These are phyloP conservation scores for Melanostoma mellinum DNA, from an alignment of 2,888 invertebrate genomes.

Conservation along the genomic window DNA sequence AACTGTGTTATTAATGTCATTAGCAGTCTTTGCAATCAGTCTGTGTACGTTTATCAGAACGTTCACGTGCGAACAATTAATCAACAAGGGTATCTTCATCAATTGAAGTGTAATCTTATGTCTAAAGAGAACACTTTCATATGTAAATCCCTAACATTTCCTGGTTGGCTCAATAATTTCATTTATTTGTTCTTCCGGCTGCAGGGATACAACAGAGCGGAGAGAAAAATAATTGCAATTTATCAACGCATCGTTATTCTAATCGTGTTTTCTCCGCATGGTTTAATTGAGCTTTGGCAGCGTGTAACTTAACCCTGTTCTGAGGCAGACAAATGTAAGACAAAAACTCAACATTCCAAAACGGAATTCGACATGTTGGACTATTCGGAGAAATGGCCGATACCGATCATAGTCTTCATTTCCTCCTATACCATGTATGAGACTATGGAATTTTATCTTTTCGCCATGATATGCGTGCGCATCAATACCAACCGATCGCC, in stretches of 20 bases:
- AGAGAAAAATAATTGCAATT: slow-evolving; percentile 14
- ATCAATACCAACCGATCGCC: slow-evolving; percentile 1
- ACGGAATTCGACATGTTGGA: no score
- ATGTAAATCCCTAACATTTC: not conserved
- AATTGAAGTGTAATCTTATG: not conserved
- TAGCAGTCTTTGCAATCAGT: no score
- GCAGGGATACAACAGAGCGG: not conserved
- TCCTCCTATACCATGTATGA: slow-evolving; percentile 5
- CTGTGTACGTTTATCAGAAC: no score
- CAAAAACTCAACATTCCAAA: no score
- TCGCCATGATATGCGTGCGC: not conserved
- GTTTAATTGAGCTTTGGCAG: no score
- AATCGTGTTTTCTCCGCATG: not conserved
- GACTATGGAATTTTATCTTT: not conserved
- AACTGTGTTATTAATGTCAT: no score
- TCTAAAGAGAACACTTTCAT: not conserved
- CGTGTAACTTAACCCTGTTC: no score
- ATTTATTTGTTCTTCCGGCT: not conserved
- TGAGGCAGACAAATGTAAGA: no score
- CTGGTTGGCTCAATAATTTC: not conserved
- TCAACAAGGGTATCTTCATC: not conserved
- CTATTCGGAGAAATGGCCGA: no score
- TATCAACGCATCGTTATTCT: not conserved
- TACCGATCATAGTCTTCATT: no score
- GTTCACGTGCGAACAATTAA: no score